A percentile compares a stretch with the other conserved stretches of the same genome.
Evolutionary conservation across 2,888 invertebrate genomes (phyloP).

Genomic region (Cyclophora albipunctata): DNA sequence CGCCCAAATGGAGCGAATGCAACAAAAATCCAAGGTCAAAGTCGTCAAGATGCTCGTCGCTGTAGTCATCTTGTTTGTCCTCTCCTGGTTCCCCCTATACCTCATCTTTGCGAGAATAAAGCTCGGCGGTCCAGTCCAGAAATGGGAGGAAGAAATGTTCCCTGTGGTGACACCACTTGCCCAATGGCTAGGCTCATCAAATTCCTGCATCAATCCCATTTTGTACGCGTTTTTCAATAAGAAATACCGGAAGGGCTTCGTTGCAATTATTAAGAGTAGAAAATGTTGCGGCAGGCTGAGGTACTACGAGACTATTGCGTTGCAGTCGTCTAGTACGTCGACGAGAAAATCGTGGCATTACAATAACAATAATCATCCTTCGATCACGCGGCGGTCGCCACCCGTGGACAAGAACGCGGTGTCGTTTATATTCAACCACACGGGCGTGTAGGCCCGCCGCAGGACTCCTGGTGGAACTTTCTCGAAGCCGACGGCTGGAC

Average conservation of each 20-base stretch:
- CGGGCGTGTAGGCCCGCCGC: constrained; percentile 75
- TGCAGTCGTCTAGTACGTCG: constrained; percentile 90
- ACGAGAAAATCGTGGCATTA: constrained; percentile 91
- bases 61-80: constrained; percentile 93
- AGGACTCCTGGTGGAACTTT: constrained; percentile 14
- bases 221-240: constrained; percentile 96
- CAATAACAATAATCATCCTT: constrained; percentile 79
- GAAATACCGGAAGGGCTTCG: constrained; percentile 92
- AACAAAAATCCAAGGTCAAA: constrained; percentile 95
- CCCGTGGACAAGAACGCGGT: constrained; percentile 69
- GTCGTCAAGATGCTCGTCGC: constrained; percentile 96
- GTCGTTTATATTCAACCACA: constrained; percentile 80
- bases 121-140: constrained; percentile 82
- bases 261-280: constrained; percentile 89
- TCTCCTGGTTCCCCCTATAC: constrained; percentile 95
- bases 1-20: constrained; percentile 93
- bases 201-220: constrained; percentile 96
- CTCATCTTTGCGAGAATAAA: constrained; percentile 91
- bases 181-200: constrained; percentile 94
- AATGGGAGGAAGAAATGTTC: constrained; percentile 87
- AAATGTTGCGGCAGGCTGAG: constrained; percentile 89
- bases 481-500: neutral
- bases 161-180: constrained; percentile 90
- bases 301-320: constrained; percentile 90
- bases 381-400: constrained; percentile 73